These are phyloP conservation scores for Pseudomyrmex concolor DNA, from an alignment of 1,140 invertebrate species.

Conservation along the genomic window DNA sequence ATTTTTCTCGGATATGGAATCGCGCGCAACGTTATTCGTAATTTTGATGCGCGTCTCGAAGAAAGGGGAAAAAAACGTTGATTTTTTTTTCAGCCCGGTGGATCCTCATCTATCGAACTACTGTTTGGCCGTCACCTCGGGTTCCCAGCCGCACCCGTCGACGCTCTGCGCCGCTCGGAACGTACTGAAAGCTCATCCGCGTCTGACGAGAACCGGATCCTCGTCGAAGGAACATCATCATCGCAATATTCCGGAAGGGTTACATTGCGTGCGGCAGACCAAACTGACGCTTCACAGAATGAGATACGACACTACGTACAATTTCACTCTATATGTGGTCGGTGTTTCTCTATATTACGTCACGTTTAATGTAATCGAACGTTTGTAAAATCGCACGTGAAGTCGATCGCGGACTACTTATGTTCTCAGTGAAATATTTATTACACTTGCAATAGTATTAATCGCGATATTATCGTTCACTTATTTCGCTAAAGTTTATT, in stretches of 20 bases:
- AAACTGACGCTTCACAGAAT: conserved; percentile 83
- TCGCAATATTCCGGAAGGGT: conserved; percentile 79
- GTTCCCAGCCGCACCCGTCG: conserved; percentile 78
- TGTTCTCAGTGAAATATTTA: too few species aligned
- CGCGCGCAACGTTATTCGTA: background rate
- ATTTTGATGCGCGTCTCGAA: background rate
- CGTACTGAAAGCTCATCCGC: conserved; percentile 77
- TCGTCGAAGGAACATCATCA: conserved; percentile 73
- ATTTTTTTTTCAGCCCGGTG: conserved; percentile 76
- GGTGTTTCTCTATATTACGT: conserved; percentile 49
- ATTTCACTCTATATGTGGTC: conserved; percentile 84
- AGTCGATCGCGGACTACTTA: too few species aligned
- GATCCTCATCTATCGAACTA: conserved; percentile 81
- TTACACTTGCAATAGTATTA: background rate
- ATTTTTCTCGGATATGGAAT: background rate
- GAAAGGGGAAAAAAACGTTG: conserved; percentile 3
- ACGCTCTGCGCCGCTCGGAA: conserved; percentile 83
- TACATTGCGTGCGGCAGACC: conserved; percentile 82
- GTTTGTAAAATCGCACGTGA: conserved; percentile 12
- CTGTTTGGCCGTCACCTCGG: conserved; percentile 83
- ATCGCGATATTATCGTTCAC: background rate
- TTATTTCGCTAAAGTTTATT: background rate
- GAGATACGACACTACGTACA: conserved; percentile 83
- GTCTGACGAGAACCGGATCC: conserved; percentile 60
- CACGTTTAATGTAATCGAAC: conserved; percentile 7